Evolutionary conservation across 1,140 invertebrate genomes (phyloP).

Genomic region (Megathymus violae): DNA sequence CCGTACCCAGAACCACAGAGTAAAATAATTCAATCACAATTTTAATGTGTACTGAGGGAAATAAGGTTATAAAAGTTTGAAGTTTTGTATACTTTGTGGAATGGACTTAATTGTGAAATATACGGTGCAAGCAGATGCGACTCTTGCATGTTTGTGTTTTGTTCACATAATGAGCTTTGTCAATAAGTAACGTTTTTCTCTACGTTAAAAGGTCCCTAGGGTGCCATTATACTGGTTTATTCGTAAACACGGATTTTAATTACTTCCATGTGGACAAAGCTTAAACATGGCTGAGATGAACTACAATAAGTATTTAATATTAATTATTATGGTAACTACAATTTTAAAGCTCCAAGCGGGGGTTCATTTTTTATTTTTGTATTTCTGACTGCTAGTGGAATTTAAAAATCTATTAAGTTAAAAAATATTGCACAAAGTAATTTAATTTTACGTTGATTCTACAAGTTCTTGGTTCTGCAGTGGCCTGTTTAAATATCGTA

Average conservation of each 20-base stretch:
- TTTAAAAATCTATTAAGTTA: too few relatives aligned
- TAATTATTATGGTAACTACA: too few relatives aligned
- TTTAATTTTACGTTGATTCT: too few relatives aligned
- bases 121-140: constrained; percentile 69
- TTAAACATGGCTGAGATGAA: neutral
- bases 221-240: constrained; percentile 30
- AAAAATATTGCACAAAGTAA: too few relatives aligned
- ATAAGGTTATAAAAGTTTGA: constrained; percentile 38
- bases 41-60: constrained; percentile 52
- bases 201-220: constrained; percentile 45
- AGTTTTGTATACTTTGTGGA: constrained; percentile 49
- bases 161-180: constrained; percentile 74
- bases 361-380: too few relatives aligned
- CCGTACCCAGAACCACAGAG: constrained; percentile 53
- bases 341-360: too few relatives aligned
- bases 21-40: constrained; percentile 61
- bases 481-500: too few relatives aligned
- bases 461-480: too few relatives aligned
- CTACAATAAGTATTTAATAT: too few relatives aligned
- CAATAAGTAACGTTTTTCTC: constrained; percentile 68
- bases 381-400: too few relatives aligned
- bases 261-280: neutral
- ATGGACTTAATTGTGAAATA: constrained; percentile 64
- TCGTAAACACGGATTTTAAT: constrained; percentile 1
- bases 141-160: constrained; percentile 73